Base-by-base conservation (phyloP, 2,113 vertebrate genomes). In the Zosterops hypoxanthus region DNA sequence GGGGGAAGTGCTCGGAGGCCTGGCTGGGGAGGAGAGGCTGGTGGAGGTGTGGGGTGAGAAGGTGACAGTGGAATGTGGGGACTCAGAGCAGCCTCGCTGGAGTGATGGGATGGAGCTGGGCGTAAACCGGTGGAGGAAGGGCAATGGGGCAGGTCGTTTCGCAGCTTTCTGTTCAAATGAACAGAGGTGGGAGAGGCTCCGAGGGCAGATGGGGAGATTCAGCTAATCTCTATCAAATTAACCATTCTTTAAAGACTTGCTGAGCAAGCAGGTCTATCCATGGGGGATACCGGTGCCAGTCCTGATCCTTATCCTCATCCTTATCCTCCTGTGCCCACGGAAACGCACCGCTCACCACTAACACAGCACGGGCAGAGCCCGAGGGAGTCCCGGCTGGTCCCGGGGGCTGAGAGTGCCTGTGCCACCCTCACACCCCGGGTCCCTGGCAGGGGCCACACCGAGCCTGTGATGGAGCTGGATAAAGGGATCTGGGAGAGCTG, bases 321-420 rank as follows among this genome's bases (percentile, higher is more conserved):
- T 68, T 24, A 49, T 76, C 50, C 36, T 50, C 65, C 41, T 11
- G 46, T 1, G 4, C 36, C 49, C 0, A 1, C 22, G n/a, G 46
- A 73, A 92, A 59, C 3, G 3, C n/a, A 19, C 53, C 1, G 5
- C 28, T 70, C 1, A 6, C 36, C 1, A 1, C 47, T 63, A 66
- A 26, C 9, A 14, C 47, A 2, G 36, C 19, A 12, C 1, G 0
- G n/a, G 42, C 17, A 42, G 55, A 60, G 52, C 49, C 39, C 0
- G 1, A n/a, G 8, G 6, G 44, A 55, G 64, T 3, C 19, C 46
- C 5, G 25, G 46, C 16, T 63, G 50, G 47, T 29, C 41, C 31
- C 50, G 42, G 33, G 4, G 41, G 28, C 14, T 42, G 34, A 29
- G 42, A 14, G 33, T 3, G 31, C 28, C 2, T 0, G 3, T 75